Percentiles rank a stretch among this genome's conserved stretches.
These are phyloP conservation scores for Megalops atlanticus DNA, from an alignment of 2,113 vertebrate genomes.

Conservation along the genomic window DNA sequence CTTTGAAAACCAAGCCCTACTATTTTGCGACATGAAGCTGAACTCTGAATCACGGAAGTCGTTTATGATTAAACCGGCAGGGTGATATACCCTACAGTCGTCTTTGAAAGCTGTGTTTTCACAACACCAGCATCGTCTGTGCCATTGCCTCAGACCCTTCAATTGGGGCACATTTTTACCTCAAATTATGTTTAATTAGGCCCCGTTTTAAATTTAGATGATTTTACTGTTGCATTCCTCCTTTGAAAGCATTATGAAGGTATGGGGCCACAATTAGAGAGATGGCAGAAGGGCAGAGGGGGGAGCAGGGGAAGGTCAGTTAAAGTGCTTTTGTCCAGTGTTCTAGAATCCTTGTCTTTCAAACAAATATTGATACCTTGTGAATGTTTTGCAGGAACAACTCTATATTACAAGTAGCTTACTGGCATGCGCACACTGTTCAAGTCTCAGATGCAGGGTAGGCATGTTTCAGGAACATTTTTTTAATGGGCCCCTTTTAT, in stretches of 20 bases:
- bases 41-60: conserved; percentile 59
- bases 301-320: no score
- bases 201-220: conserved; percentile 47
- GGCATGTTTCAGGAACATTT: not conserved
- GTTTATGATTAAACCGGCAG: conserved; percentile 61
- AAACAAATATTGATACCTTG: not conserved
- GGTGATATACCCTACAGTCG: conserved; percentile 44
- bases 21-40: conserved; percentile 55
- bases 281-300: not conserved
- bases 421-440: not conserved
- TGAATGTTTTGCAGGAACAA: not conserved
- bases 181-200: conserved; percentile 61
- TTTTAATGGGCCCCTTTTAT: not conserved
- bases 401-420: not conserved
- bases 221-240: conserved; percentile 48
- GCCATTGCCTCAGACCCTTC: conserved; percentile 56
- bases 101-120: conserved; percentile 58
- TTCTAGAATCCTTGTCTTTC: not conserved
- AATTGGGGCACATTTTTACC: conserved; percentile 57
- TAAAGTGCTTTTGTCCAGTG: not conserved
- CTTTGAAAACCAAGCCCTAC: conserved; percentile 49
- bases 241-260: conserved; percentile 19
- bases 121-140: conserved; percentile 56
- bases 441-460: not conserved
- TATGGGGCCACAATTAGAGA: not conserved